Percentiles rank a stretch among this genome's conserved stretches.
Evolutionary conservation across 2,113 vertebrate species (phyloP).

Genomic region (Tiliqua scincoides): DNA sequence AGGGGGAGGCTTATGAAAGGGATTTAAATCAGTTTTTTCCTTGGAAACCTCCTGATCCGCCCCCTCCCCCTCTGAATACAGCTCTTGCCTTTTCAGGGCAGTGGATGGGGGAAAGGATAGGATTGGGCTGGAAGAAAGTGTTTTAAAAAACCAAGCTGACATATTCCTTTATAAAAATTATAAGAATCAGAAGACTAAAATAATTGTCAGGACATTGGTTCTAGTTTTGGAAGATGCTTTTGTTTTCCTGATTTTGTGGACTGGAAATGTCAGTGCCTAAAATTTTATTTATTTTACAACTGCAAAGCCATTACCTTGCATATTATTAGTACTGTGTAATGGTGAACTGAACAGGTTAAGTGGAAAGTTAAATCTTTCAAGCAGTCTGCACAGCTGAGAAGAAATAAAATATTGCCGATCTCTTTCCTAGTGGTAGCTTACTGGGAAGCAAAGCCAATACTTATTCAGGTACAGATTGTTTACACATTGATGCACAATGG

Average conservation of each 20-base stretch:
- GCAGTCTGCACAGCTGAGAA: not conserved
- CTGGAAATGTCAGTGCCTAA: not conserved
- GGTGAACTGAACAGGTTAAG: constrained; percentile 13
- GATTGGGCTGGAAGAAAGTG: no score
- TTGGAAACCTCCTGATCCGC: no score
- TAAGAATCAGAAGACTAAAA: constrained; percentile 20
- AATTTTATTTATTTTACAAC: not conserved
- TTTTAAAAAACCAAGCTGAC: no score
- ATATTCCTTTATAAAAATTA: not conserved
- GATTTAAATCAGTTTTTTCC: no score
- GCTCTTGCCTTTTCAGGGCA: no score
- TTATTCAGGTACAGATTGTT: constrained; percentile 46
- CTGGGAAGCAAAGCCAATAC: not conserved
- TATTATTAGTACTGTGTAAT: not conserved
- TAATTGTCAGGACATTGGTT: not conserved
- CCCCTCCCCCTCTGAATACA: no score
- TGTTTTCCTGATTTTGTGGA: not conserved
- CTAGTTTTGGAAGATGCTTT: constrained; percentile 9
- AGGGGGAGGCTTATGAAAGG: no score
- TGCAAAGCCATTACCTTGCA: constrained; percentile 5
- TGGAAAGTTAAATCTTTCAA: constrained; percentile 1
- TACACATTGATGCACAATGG: constrained; percentile 40
- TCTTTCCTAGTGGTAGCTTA: not conserved
- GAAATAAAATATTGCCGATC: not conserved
- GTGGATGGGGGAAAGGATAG: no score